These are phyloP conservation scores for Athalia cordata DNA, from an alignment of 2,888 invertebrate species.

Conservation along the genomic window DNA sequence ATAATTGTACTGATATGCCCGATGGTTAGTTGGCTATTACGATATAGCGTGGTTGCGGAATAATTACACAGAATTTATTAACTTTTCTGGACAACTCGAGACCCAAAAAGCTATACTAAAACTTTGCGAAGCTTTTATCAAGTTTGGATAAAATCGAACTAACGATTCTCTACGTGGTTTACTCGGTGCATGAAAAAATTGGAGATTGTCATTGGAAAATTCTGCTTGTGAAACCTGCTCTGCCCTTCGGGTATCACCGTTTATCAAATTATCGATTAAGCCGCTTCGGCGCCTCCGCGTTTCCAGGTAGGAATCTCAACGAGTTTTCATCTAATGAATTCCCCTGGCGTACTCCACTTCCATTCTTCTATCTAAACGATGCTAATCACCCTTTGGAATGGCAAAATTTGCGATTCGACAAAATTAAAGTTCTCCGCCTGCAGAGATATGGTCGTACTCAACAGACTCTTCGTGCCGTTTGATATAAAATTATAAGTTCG, in stretches of 20 bases:
- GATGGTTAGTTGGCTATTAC: no score
- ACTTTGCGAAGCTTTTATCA: no score
- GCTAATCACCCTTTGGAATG: constrained; percentile 19
- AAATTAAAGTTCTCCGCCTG: background rate
- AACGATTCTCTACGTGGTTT: no score
- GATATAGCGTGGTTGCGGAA: no score
- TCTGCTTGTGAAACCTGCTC: background rate
- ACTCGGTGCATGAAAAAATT: background rate
- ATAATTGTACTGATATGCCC: no score
- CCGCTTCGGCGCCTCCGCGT: background rate
- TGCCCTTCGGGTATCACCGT: background rate
- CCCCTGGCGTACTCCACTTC: constrained; percentile 13
- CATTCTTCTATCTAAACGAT: constrained; percentile 24
- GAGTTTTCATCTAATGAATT: constrained; percentile 21
- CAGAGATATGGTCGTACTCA: background rate
- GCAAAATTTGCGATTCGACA: constrained; percentile 18
- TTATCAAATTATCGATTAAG: constrained; percentile 13
- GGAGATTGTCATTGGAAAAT: background rate
- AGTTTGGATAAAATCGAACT: no score
- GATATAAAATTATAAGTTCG: background rate
- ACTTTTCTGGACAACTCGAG: no score
- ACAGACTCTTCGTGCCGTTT: background rate
- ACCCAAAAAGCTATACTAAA: no score
- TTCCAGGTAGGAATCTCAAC: constrained; percentile 13
- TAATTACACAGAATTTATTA: no score